phyloP scores from a whole-genome alignment of 2,113 vertebrate genomes.

The Psittacus erithacus region DNA sequence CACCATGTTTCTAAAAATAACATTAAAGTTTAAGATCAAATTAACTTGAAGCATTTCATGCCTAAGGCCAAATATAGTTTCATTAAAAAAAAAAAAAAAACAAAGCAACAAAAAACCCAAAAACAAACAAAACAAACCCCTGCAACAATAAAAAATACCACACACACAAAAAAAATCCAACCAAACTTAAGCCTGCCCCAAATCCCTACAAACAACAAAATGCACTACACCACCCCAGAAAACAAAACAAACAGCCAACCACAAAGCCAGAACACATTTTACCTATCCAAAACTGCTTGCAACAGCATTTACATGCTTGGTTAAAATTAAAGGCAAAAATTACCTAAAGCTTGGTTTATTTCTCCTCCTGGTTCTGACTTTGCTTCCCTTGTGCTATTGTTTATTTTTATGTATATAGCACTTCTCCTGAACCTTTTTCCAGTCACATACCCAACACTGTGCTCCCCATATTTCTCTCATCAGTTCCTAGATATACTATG shows the following conservation, averaged over 20 bases:
- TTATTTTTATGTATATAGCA: rapidly evolving
- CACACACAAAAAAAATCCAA: background rate
- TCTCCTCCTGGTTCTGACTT: background rate
- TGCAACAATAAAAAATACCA: background rate
- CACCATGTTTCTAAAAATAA: background rate
- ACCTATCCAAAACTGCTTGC: background rate
- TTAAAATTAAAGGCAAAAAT: background rate
- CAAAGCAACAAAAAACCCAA: rapidly evolving
- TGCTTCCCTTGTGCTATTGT: rapidly evolving
- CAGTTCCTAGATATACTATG: background rate
- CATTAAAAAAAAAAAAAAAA: background rate
- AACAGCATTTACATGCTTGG: background rate
- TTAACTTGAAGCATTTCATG: background rate
- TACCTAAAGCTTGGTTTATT: background rate
- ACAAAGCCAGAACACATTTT: background rate
- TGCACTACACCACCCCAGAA: background rate
- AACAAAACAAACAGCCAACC: background rate
- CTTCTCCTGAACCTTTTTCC: background rate
- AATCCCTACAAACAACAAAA: background rate
- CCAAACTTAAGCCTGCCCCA: background rate
- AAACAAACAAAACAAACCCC: background rate
- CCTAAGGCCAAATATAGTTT: background rate
- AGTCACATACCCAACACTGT: background rate
- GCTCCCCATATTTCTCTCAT: background rate
- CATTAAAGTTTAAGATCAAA: background rate